These are phyloP conservation scores for Notodonta ziczac DNA, from an alignment of 2,888 invertebrate species.

Conservation along the genomic window DNA sequence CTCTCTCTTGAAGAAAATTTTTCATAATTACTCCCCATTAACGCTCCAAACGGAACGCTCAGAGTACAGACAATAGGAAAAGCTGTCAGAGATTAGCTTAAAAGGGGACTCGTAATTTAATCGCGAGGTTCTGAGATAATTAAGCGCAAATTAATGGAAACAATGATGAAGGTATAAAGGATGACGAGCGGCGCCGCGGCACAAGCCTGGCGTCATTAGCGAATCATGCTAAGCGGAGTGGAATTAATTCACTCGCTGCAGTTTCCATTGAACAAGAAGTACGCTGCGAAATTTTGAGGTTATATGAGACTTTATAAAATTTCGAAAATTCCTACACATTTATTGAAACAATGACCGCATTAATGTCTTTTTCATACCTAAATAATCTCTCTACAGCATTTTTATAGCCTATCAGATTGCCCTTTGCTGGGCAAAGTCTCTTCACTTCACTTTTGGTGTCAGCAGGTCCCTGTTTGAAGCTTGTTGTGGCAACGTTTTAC, in stretches of 20 bases:
- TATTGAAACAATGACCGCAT: no score
- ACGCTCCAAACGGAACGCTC: constrained; percentile 3
- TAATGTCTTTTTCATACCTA: no score
- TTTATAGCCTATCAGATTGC: no score
- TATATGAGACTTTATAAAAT: no score
- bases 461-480: no score
- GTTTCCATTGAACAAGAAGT: neutral
- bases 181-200: neutral
- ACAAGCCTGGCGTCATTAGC: neutral
- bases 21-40: constrained; percentile 2
- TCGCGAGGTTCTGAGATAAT: constrained; percentile 7
- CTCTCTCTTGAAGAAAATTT: neutral
- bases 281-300: no score
- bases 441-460: no score
- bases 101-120: constrained; percentile 9
- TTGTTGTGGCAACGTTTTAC: no score
- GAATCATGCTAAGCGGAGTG: neutral
- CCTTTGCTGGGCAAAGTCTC: no score
- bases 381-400: no score
- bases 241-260: neutral
- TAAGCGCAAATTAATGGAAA: constrained; percentile 3
- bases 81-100: constrained; percentile 5
- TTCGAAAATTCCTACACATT: no score
- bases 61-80: neutral
- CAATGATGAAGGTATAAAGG: neutral